These are phyloP conservation scores for Drosophila macrospina DNA, from an alignment of 2,888 invertebrate species.

Conservation along the genomic window DNA sequence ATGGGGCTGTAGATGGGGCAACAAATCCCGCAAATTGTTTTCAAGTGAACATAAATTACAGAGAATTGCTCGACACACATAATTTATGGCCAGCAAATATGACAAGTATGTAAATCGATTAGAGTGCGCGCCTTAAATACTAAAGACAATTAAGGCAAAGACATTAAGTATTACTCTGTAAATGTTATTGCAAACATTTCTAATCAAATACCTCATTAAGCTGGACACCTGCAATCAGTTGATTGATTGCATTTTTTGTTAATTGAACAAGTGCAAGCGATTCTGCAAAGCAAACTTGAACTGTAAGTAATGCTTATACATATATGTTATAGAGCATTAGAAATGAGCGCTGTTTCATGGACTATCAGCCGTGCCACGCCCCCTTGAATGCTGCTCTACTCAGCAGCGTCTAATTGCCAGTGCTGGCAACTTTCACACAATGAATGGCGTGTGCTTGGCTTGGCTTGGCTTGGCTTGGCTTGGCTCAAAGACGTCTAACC, in stretches of 20 bases:
- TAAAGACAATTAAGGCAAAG: constrained; percentile 4
- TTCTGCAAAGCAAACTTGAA: constrained; percentile 32
- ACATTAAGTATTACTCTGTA: no score
- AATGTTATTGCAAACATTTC: no score
- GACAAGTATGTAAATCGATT: constrained; percentile 20
- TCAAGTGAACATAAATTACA: constrained; percentile 69
- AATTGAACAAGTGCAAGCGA: background rate
- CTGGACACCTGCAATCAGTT: constrained; percentile 25
- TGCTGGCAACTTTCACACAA: constrained; percentile 59
- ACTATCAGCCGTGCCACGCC: constrained; percentile 30
- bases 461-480: no score
- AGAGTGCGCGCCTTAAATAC: background rate
- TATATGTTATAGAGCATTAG: constrained; percentile 73
- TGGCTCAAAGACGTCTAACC: constrained; percentile 4
- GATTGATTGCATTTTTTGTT: constrained; percentile 8
- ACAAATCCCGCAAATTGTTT: constrained; percentile 63
- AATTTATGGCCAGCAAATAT: constrained; percentile 64
- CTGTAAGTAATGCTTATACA: no score
- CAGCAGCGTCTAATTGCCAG: constrained; percentile 65
- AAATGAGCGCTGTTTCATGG: constrained; percentile 67
- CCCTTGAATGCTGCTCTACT: constrained; percentile 6
- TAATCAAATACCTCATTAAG: background rate
- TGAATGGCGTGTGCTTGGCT: constrained; percentile 43
- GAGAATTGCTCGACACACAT: constrained; percentile 58
- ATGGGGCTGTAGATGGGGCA: no score